Base-by-base conservation (phyloP, 2,888 invertebrate genomes). In the Creontiades dilutus region DNA sequence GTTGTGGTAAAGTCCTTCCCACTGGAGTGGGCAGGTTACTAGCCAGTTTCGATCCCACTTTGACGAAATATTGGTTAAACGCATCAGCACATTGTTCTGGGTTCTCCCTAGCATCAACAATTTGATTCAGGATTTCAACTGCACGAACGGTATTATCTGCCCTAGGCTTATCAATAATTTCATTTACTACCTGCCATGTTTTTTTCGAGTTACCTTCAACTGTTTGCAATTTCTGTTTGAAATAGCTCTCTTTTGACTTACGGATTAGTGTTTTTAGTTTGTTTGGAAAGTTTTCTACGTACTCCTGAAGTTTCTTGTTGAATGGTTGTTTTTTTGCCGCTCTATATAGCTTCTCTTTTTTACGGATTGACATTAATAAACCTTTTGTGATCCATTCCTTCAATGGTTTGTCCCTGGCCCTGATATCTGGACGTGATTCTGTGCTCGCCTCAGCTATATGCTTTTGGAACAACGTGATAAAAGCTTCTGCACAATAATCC, bases 201-300 rank as follows among this genome's bases (percentile, higher is more conserved):
- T 57, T 57, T 57, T 57, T 57, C 11, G 57, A 57, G 16, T 57
- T 57, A 57, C 57, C 57, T 57, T 57, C 57, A 16, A 57, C 57
- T n/a, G 16, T 57, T 16, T 57, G 14, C 57, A 57, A 57, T 16
- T 57, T 57, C 16, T 57, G 11, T 4, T 48, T 48, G 48, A 13
- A 57, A 57, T 57, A 57, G 12, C 16, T n/a, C 16, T 57, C 57
- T 16, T 57, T 57, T 57, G 57, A 12, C 57, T 57, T 57, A 16
- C 57, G 11, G 16, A 16, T 57, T n/a, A 57, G 16, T 16, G 16
- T 57, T 57, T 57, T 57, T 16, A 57, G 16, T 16, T 12, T 57
- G 16, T 57, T 57, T 57, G 11, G 57, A n/a, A 16, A 57, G 11
- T 57, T 57, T 48, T 48, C 13, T 11, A 48, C 7, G 13, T 48